Base-by-base conservation (phyloP, 1,140 invertebrate genomes). In the Drosophila lacertosa region DNA sequence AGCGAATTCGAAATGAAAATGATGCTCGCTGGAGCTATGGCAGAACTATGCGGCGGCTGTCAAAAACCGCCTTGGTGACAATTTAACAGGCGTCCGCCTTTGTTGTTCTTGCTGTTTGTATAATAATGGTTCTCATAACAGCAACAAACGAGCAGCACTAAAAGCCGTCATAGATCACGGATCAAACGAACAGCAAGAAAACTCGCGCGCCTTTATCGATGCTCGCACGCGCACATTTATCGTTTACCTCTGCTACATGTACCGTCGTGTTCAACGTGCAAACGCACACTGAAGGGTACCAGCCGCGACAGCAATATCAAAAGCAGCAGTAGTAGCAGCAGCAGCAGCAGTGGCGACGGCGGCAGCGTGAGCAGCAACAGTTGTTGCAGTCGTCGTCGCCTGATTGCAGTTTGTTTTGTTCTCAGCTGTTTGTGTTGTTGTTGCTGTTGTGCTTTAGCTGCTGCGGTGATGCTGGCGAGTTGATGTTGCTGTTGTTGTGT, bases 341-440 rank as follows among this genome's bases (percentile, higher is more conserved):
- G 68, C 64, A 18, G 51, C 60, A 11, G 29, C 70, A 20, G 32
- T 33, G 16, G 16, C 29, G 18, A n/a, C 51, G 32, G 45, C n/a
- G 35, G 57, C 70, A 64, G 59, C 35, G 37, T 5, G 16, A 42
- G 55, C 55, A 45, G 55, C 45, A 58, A 37, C 63, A 13, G 58
- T 55, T 72, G 73, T 71, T 71, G 72, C 60, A 60, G 68, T 77
- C 70, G 80, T 54, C 35, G 72, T 68, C 66, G 74, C 60, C 74
- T 74, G 77, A 68, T 71, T 88, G 74, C 81, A 80, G 77, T 88
- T 86, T 88, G 77, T 86, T 86, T 86, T 86, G 81, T 86, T 86
- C 81, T 84, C 81, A 86, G 81, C 81, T 86, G 77, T 66, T 77
- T 67, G 20, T 63, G 58, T 24, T 26, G 24, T 6, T 15, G 13